Conservation (phyloP, 2,888 invertebrate species). For the Melitaea athalia region DNA sequence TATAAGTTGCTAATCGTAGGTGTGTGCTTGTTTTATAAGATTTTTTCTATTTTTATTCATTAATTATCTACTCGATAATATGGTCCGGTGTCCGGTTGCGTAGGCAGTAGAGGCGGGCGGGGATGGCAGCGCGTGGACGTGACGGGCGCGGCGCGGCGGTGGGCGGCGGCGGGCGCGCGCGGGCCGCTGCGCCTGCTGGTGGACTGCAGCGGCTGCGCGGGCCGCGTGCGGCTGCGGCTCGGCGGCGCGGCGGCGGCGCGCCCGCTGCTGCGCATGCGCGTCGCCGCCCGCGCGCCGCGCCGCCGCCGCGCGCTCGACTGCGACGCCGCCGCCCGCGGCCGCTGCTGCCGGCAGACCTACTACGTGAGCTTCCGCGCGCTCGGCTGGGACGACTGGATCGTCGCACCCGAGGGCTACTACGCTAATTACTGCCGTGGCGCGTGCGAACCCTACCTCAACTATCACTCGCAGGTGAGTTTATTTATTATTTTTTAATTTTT, state of each 20-base stretch:
- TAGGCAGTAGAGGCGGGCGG: slow-evolving; percentile 57
- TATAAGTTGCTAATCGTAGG: too few relatives aligned
- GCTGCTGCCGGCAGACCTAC: slow-evolving; percentile 93
- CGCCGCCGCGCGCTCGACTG: slow-evolving; percentile 93
- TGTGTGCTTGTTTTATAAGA: too few relatives aligned
- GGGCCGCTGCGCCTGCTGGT: slow-evolving; percentile 87
- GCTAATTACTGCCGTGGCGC: slow-evolving; percentile 97
- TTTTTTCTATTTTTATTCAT: too few relatives aligned
- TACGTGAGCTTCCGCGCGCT: slow-evolving; percentile 95
- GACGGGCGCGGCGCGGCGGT: slow-evolving; percentile 85
- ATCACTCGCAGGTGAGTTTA: slow-evolving; percentile 90
- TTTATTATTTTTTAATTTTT: not conserved
- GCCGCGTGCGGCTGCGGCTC: slow-evolving; percentile 86
- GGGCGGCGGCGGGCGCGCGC: slow-evolving; percentile 74
- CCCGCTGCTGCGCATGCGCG: slow-evolving; percentile 92
- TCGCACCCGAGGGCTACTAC: slow-evolving; percentile 94
- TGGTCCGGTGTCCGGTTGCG: not conserved
- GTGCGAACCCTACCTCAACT: slow-evolving; percentile 92
- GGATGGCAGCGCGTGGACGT: slow-evolving; percentile 95
- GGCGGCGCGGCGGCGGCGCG: slow-evolving; percentile 84
- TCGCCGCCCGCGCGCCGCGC: slow-evolving; percentile 86
- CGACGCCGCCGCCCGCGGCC: slow-evolving; percentile 79
- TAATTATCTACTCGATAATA: too few relatives aligned
- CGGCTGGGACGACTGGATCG: slow-evolving; percentile 98
- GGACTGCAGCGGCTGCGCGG: slow-evolving; percentile 92